Conservation (phyloP, 2,797 vertebrate genomes). For the Eleutherodactylus coqui region DNA sequence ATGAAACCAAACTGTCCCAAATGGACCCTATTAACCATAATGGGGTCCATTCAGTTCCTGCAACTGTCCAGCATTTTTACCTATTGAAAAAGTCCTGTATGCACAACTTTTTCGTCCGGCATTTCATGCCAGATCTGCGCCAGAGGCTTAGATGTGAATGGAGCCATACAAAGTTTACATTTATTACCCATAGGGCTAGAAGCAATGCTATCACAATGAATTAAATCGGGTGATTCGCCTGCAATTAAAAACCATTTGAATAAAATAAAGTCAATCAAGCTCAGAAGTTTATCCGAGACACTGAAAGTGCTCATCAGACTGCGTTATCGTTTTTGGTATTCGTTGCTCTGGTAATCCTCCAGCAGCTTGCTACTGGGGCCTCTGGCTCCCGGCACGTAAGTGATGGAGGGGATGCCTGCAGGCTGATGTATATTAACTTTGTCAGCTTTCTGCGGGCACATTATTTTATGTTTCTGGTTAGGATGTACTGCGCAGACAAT, state of each 20-base stretch:
- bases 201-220: background rate
- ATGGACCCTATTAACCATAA: no score
- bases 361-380: background rate
- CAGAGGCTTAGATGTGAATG: no score
- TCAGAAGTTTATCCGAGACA: slow-evolving; percentile 20
- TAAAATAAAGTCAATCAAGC: slow-evolving; percentile 19
- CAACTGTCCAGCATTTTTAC: no score
- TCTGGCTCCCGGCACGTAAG: slow-evolving; percentile 35
- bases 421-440: slow-evolving; percentile 47
- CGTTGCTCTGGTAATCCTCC: background rate
- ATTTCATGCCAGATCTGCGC: no score
- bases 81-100: no score
- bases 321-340: slow-evolving; percentile 28
- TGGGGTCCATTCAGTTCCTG: no score
- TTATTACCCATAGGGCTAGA: background rate
- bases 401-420: slow-evolving; percentile 45
- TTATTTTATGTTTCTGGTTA: slow-evolving; percentile 47
- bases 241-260: slow-evolving; percentile 34
- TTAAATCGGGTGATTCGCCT: background rate
- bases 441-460: slow-evolving; percentile 52
- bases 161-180: background rate
- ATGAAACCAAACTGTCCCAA: no score
- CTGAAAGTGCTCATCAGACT: slow-evolving; percentile 25
- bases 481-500: slow-evolving; percentile 19
- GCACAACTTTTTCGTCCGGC: no score